A percentile compares a stretch with the other conserved stretches of the same genome.
Conservation (phyloP, 2,888 invertebrate genomes). For the Eupithecia exiguata region DNA sequence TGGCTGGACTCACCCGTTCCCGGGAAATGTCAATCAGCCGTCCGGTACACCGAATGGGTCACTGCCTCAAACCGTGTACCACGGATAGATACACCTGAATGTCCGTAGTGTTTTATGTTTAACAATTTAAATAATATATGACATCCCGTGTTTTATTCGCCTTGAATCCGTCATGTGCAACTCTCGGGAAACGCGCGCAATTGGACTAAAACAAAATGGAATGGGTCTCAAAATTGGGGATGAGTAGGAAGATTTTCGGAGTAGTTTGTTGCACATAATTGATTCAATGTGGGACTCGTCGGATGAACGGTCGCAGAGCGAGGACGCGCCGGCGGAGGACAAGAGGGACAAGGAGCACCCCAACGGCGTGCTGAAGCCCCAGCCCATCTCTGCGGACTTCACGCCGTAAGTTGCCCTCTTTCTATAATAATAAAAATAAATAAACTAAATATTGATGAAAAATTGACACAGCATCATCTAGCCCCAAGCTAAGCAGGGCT, state of each 20-base stretch:
- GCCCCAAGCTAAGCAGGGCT: neutral
- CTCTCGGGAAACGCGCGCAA: slow-evolving; percentile 68
- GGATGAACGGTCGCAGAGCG: slow-evolving; percentile 84
- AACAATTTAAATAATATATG: slow-evolving; percentile 83
- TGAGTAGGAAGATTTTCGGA: slow-evolving; percentile 83
- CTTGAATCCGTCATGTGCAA: slow-evolving; percentile 85
- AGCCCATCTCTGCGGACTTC: slow-evolving; percentile 81
- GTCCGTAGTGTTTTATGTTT: slow-evolving; percentile 79
- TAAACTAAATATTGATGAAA: neutral
- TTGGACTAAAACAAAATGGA: slow-evolving; percentile 59
- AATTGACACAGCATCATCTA: neutral
- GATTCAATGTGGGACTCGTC: slow-evolving; percentile 85
- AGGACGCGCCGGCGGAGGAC: slow-evolving; percentile 71
- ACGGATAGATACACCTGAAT: slow-evolving; percentile 70
- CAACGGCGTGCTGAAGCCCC: slow-evolving; percentile 77
- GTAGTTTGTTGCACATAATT: slow-evolving; percentile 85
- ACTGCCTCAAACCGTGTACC: slow-evolving; percentile 40
- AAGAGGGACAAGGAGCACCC: slow-evolving; percentile 65
- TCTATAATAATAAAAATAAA: neutral
- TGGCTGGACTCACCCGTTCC: slow-evolving; percentile 11
- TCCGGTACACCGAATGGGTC: slow-evolving; percentile 22
- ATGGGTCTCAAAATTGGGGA: slow-evolving; percentile 62
- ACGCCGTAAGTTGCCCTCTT: slow-evolving; percentile 83
- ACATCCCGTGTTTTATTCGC: slow-evolving; percentile 85
- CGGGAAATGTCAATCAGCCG: slow-evolving; percentile 17